Percentiles rank a stretch among this genome's conserved stretches.
phyloP scores from a whole-genome alignment of 2,113 vertebrate species.

The Labrus mixtus region DNA sequence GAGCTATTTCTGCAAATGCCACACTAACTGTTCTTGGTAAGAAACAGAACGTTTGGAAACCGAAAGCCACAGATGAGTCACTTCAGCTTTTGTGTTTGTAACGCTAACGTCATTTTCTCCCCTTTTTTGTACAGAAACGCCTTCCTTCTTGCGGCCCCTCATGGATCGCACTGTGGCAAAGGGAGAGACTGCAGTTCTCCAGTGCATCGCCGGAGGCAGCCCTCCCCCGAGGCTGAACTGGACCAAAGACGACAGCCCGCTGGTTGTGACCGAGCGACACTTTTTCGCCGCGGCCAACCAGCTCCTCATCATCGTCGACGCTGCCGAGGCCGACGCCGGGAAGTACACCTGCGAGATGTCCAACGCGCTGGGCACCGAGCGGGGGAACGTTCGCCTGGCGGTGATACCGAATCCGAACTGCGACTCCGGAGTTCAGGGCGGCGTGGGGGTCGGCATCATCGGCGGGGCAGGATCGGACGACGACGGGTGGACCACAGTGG shows the following conservation, averaged over 20 bases:
- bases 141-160: slow-evolving; percentile 92
- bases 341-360: slow-evolving; percentile 98
- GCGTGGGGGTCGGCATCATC: slow-evolving; percentile 55
- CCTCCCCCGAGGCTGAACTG: slow-evolving; percentile 93
- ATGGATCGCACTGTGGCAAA: slow-evolving; percentile 92
- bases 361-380: slow-evolving; percentile 92
- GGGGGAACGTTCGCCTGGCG: slow-evolving; percentile 89
- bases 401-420: slow-evolving; percentile 94
- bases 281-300: slow-evolving; percentile 97
- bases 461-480: slow-evolving; percentile 80
- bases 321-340: slow-evolving; percentile 90
- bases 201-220: slow-evolving; percentile 96
- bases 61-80: background rate
- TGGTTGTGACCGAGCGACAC: slow-evolving; percentile 92
- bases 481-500: slow-evolving; percentile 95
- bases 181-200: slow-evolving; percentile 94
- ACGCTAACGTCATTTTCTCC: background rate
- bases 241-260: slow-evolving; percentile 95
- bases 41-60: background rate
- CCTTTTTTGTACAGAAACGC: slow-evolving; percentile 88
- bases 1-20: slow-evolving; percentile 93
- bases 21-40: slow-evolving; percentile 95
- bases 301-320: slow-evolving; percentile 95
- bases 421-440: slow-evolving; percentile 87
- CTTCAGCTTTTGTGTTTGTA: background rate